These are phyloP conservation scores for Smithornis capensis DNA, from an alignment of 2,113 vertebrate species.

Conservation along the genomic window DNA sequence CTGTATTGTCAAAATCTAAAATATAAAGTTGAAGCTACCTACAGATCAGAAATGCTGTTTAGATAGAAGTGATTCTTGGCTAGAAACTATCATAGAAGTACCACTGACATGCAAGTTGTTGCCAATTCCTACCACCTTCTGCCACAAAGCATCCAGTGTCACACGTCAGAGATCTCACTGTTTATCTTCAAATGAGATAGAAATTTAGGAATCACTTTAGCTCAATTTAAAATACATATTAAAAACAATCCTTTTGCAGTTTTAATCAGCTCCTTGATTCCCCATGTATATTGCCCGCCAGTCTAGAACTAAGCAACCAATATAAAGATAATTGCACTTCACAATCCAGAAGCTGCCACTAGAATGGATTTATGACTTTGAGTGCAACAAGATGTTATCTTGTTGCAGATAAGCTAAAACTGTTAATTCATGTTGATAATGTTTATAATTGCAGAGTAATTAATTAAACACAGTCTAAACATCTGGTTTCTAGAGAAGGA, in stretches of 20 bases:
- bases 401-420: neutral
- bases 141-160: neutral
- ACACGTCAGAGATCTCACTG: neutral
- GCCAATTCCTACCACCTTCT: neutral
- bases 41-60: neutral
- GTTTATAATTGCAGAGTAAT: neutral
- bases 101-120: fast-evolving
- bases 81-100: neutral
- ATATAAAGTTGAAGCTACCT: neutral
- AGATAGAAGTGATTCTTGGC: neutral
- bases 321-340: neutral
- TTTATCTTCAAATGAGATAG: neutral
- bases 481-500: neutral
- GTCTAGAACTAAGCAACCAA: neutral
- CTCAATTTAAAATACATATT: neutral
- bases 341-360: neutral
- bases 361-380: neutral
- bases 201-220: neutral
- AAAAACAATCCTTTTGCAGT: neutral
- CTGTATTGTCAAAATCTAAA: neutral
- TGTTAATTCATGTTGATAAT: neutral
- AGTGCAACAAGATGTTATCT: neutral
- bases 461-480: neutral
- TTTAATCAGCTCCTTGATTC: neutral
- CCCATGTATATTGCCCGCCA: neutral